These are phyloP conservation scores for Drosophila infuscata DNA, from an alignment of 2,888 invertebrate species.

Conservation along the genomic window DNA sequence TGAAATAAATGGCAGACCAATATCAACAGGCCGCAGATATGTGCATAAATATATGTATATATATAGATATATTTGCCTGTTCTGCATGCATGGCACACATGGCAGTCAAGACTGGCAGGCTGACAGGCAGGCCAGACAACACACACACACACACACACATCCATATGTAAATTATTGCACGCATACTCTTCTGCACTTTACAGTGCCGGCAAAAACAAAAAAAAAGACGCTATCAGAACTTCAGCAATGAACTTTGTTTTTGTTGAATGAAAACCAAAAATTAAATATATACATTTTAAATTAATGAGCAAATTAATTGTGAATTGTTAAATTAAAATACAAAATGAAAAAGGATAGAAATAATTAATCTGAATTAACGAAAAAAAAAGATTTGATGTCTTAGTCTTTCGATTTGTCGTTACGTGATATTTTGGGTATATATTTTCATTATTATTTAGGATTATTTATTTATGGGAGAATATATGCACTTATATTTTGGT, in stretches of 20 bases:
- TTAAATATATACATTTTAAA: neutral
- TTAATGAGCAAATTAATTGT: neutral
- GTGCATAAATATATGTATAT: neutral
- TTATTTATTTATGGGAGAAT: too few species aligned
- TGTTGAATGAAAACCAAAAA: neutral
- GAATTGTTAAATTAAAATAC: too few species aligned
- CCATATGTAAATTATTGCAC: slow-evolving; percentile 10
- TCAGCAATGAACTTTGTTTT: neutral
- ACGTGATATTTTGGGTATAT: neutral
- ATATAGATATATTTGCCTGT: slow-evolving; percentile 21
- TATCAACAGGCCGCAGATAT: slow-evolving; percentile 25
- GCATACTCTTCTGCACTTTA: slow-evolving; percentile 8
- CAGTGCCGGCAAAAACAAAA: neutral
- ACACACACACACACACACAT: slow-evolving; percentile 50
- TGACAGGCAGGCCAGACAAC: slow-evolving; percentile 48
- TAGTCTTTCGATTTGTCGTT: neutral
- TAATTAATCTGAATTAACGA: neutral
- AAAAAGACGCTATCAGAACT: neutral
- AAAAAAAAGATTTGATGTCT: neutral
- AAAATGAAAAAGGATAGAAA: neutral
- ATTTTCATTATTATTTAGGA: neutral
- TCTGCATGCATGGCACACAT: slow-evolving; percentile 66
- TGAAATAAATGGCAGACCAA: slow-evolving; percentile 65
- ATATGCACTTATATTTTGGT: neutral
- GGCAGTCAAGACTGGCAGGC: slow-evolving; percentile 27